These are phyloP conservation scores for Candoia aspera DNA, from an alignment of 2,113 vertebrate genomes.

Conservation along the genomic window DNA sequence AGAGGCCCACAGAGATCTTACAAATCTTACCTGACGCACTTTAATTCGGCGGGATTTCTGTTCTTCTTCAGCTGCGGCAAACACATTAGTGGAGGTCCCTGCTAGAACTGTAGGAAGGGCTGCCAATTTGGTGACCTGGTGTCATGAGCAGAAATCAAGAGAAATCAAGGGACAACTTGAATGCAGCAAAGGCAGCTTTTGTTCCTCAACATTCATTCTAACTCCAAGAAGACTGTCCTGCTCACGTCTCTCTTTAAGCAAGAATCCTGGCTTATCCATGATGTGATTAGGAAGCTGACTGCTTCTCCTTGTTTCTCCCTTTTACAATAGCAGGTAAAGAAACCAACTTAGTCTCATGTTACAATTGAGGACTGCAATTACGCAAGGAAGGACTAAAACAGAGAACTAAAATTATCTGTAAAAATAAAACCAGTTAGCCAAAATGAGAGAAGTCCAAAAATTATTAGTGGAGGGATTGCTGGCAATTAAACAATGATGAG, in stretches of 20 bases:
- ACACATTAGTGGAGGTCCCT: slow-evolving; percentile 74
- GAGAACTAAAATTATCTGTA: too few species aligned
- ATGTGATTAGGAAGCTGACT: neutral
- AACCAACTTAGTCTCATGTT: neutral
- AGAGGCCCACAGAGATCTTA: neutral
- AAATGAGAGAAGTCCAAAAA: too few species aligned
- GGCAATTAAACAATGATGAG: too few species aligned
- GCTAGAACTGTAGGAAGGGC: slow-evolving; percentile 78
- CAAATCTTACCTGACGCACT: slow-evolving; percentile 75
- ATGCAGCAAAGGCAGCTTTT: slow-evolving; percentile 12
- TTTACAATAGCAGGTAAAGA: neutral
- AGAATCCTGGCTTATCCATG: neutral
- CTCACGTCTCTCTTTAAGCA: neutral
- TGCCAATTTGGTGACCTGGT: slow-evolving; percentile 79
- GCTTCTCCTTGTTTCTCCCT: neutral
- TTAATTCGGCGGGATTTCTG: slow-evolving; percentile 63
- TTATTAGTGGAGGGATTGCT: too few species aligned
- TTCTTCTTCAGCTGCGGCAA: slow-evolving; percentile 68
- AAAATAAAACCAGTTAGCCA: too few species aligned
- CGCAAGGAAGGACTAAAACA: too few species aligned
- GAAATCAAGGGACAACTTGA: neutral
- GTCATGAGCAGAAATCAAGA: slow-evolving; percentile 17
- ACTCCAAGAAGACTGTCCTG: neutral
- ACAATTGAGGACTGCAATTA: too few species aligned
- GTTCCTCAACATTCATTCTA: neutral